Evolutionary conservation across 2,888 invertebrate species (phyloP).

Genomic region (Callyntrura sp.): DNA sequence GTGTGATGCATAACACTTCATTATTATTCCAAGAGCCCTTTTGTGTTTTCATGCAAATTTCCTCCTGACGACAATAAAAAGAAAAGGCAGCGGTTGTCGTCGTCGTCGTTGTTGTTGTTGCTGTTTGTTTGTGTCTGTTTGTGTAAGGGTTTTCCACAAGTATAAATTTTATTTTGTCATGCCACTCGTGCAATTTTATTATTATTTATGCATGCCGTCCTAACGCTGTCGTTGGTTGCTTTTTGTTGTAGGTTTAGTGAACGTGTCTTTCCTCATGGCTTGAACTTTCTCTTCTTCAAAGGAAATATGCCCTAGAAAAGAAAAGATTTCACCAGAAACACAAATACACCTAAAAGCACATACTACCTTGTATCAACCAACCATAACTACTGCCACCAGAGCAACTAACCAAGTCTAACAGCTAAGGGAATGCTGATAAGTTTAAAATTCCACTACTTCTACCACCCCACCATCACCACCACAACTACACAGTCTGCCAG

Average conservation of each 20-base stretch:
- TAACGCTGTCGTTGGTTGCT: not conserved
- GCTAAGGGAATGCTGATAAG: conserved; percentile 27
- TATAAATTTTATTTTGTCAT: conserved; percentile 47
- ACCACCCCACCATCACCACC: conserved; percentile 17
- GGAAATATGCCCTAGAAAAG: not conserved
- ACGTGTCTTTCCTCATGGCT: conserved; percentile 10
- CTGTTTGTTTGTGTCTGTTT: not conserved
- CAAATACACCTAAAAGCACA: not conserved
- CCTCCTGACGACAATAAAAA: not conserved
- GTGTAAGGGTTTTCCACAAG: not conserved
- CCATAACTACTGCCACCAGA: conserved; percentile 7
- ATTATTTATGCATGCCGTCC: conserved; percentile 4
- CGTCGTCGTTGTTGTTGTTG: not conserved
- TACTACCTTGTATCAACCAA: not conserved
- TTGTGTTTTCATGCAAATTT: conserved; percentile 39
- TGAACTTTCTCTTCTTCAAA: not conserved
- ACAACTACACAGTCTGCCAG: not conserved
- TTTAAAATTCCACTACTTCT: not conserved
- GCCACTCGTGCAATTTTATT: conserved; percentile 23
- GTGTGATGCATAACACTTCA: not conserved
- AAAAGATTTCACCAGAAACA: not conserved
- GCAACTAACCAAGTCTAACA: conserved; percentile 14
- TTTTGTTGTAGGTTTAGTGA: not conserved
- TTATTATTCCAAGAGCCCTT: conserved; percentile 41
- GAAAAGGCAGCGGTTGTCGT: not conserved